Percentiles rank a stretch among this genome's conserved stretches.
phyloP scores from a whole-genome alignment of 2,113 vertebrate species.

The Limnothrissa miodon region DNA sequence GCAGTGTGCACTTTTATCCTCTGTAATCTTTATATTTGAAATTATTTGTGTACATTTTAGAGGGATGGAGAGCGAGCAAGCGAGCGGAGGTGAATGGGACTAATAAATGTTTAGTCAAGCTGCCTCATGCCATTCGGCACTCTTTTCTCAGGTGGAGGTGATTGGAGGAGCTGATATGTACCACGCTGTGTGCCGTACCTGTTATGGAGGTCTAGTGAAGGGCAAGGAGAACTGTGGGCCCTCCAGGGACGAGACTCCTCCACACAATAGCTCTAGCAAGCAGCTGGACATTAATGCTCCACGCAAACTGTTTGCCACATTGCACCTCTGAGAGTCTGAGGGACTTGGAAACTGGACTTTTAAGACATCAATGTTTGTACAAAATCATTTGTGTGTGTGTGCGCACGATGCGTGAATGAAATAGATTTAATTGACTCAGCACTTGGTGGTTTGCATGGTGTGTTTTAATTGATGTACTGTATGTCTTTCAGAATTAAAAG shows the following conservation, averaged over 20 bases:
- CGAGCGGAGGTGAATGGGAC: background rate
- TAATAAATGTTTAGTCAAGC: background rate
- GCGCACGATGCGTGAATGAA: background rate
- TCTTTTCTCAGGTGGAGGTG: slow-evolving; percentile 89
- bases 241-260: slow-evolving; percentile 56
- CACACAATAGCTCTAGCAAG: slow-evolving; percentile 42
- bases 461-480: slow-evolving; percentile 11
- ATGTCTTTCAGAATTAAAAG: background rate
- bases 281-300: slow-evolving; percentile 35
- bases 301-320: slow-evolving; percentile 72
- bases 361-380: background rate
- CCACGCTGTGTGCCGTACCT: slow-evolving; percentile 85
- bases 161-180: slow-evolving; percentile 95
- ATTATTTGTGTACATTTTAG: too few relatives aligned
- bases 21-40: too few relatives aligned
- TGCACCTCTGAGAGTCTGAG: slow-evolving; percentile 60
- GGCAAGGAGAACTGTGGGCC: slow-evolving; percentile 76
- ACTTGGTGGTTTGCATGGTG: background rate
- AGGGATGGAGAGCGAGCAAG: too few relatives aligned
- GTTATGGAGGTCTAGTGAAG: slow-evolving; percentile 73
- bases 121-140: too few relatives aligned
- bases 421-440: background rate
- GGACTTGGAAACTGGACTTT: background rate
- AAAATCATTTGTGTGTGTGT: background rate
- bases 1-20: too few relatives aligned